Percentiles rank a stretch among this genome's conserved stretches.
Conservation (phyloP, 2,113 vertebrate species). For the Acrocephalus arundinaceus region DNA sequence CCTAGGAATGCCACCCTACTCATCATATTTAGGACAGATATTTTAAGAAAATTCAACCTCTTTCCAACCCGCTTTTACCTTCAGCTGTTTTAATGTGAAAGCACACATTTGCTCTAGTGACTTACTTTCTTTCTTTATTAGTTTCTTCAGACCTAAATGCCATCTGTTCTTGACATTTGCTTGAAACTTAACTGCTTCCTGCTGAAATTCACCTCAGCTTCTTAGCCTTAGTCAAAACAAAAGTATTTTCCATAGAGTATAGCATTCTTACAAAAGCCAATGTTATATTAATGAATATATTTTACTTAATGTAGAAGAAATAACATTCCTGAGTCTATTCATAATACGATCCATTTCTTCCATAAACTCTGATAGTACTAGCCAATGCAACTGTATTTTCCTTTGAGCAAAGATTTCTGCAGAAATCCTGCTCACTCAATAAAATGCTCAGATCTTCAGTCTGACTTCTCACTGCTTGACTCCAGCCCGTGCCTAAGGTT, state of each 20-base stretch:
- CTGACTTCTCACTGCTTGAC: neutral
- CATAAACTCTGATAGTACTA: neutral
- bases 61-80: neutral
- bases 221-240: neutral
- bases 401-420: neutral
- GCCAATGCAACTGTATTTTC: neutral
- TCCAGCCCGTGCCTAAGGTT: neutral
- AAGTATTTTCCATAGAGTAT: neutral
- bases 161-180: slow-evolving; percentile 3
- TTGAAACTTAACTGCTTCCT: neutral
- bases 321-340: neutral
- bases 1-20: neutral
- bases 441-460: neutral
- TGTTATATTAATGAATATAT: neutral
- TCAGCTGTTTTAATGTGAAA: neutral
- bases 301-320: neutral
- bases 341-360: neutral
- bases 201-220: neutral
- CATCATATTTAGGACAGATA: neutral
- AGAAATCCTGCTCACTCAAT: neutral
- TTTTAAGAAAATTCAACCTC: neutral
- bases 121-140: neutral
- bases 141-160: slow-evolving; percentile 8
- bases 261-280: neutral
- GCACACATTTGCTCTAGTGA: neutral